Base-by-base conservation (phyloP, 1,140 invertebrate genomes). In the Holcopasites calliopsidis region DNA sequence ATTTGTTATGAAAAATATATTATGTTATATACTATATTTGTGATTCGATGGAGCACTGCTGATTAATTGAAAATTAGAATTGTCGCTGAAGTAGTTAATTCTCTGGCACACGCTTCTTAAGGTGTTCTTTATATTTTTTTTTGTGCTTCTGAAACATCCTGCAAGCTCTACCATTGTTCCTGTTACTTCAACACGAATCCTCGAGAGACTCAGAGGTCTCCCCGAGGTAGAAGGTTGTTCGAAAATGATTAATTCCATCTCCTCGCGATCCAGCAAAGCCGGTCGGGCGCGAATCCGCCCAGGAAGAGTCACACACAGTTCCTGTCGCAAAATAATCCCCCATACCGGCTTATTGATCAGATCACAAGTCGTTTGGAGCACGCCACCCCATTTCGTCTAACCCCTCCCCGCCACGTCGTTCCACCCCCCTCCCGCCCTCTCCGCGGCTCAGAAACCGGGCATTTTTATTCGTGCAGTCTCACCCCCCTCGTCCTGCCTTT, bases 281-380 rank as follows among this genome's bases (percentile, higher is more conserved):
- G n/a, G 28, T 44, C n/a, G 42, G 54, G 54, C 55, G 38, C 31
- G 62, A 54, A 49, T 65, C 65, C 47, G 33, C 33, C 47, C n/a
- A 47, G 62, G 42, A 69, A 77, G 78, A 83, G 76, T 84, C 79
- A 82, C 65, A 79, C 68, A 79, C 73, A 77, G 79, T 76, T 83
- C 71, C 70, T 72, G 82, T 83, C 84, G 83, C 83, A 87, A 88
- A 89, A 87, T 86, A 88, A 87, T 85, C 87, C 85, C 83, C 85
- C 86, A 89, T 89, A 88, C 86, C 87, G 84, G 88, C 88, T 91
- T 91, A 90, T 90, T 88, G 88, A 90, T 91, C 88, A 90, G 87
- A 91, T 89, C 86, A 88, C 84, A 87, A 90, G 85, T 89, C 87
- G 87, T 86, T n/a, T 86, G 85, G 86, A 86, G 87, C 82, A 88